Evolutionary conservation across 2,797 vertebrate species (phyloP), one percentile per base, ranked within the genome.

Genomic region (Tarsius wallacei): DNA sequence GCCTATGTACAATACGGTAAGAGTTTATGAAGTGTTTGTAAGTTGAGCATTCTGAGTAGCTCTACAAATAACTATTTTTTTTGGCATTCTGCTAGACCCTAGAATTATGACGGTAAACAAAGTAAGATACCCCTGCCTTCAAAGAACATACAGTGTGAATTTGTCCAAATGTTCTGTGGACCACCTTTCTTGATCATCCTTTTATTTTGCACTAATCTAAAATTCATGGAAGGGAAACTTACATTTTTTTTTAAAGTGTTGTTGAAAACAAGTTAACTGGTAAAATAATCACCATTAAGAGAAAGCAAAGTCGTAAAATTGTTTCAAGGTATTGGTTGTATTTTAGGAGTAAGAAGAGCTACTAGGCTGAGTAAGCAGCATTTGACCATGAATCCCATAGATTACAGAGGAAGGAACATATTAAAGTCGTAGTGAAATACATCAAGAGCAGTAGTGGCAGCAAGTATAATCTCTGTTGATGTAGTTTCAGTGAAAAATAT

Each of bases 261-360:
- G n/a, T 92, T 88, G 61, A 91, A 83, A 96, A 51, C n/a, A 68
- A 91, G 33, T 85, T 49, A 92, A 14, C 76, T 91, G n/a, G 10
- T 59, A 85, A 71, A 42, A 74, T 78, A 93, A 88, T 84, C 5
- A 78, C 49, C 26, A 94, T 51, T 63, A 80, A 78, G 59, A 96
- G 76, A 88, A 86, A 88, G 17, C 51, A 94, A 85, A 66, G 49
- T 77, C 89, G 33, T 74, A 33, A 61, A 71, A 17, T 87, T 83
- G 31, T 82, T 90, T 95, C 36, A 24, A 73, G 74, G 19, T 51
- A 11, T 55, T 91, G n/a, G 63, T n/a, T 53, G 55, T 87, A 63
- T 85, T 88, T 71, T 68, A 53, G 49, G 24, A 68, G 31, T 36
- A 28, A 55, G 55, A 33, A 17, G 5, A 61, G 55, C 9, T 76